Base-by-base conservation (phyloP, 1,140 invertebrate genomes). In the Caenorhabditis brenneri region DNA sequence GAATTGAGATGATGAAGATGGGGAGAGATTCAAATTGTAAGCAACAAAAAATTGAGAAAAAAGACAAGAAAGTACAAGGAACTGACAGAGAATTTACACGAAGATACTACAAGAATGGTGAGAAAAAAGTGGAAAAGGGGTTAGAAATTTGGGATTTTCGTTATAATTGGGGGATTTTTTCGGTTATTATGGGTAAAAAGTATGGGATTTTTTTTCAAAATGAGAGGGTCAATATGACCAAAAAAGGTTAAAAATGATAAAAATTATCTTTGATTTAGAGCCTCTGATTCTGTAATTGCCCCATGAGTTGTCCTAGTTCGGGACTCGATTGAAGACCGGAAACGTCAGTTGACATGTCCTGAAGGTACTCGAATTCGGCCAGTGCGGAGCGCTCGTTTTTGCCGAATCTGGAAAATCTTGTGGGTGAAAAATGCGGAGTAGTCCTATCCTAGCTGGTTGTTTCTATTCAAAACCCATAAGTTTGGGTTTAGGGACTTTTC, bases 281-380 rank as follows among this genome's bases (percentile, higher is more conserved):
- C 2, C 33, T 82, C 24, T 65, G 81, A 1, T 31, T 58, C 22
- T 55, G 69, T 16, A 48, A 51, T n/a, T 65, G 58, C 16, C 65
- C 65, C 36, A 74, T 74, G 6, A 74, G n/a, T 27, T 74, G 65
- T 22, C 65, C 65, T 9, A 74, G 24, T 42, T 74, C 65, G 7
- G 65, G 65, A 42, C 65, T 74, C n/a, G 65, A 42, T n/a, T 74
- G 81, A 16, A 82, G 46, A 12, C 82, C 82, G 24, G 58, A 49
- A 9, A 65, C 82, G 33, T 83, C 82, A 1, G 69, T 53, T 10
- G 82, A 83, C 48, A 83, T 49, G 31, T 83, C 82, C 9, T 79
- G 27, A 6, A 83, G 74, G 58, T 65, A 83, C 22, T 79, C 58
- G n/a, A 83, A 79, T 48, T 78, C 74, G 16, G 53, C 65, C 27